Evolutionary conservation across 2,797 vertebrate genomes (phyloP), one percentile per base, ranked within the genome.

Genomic region (Danio jaintianensis): DNA sequence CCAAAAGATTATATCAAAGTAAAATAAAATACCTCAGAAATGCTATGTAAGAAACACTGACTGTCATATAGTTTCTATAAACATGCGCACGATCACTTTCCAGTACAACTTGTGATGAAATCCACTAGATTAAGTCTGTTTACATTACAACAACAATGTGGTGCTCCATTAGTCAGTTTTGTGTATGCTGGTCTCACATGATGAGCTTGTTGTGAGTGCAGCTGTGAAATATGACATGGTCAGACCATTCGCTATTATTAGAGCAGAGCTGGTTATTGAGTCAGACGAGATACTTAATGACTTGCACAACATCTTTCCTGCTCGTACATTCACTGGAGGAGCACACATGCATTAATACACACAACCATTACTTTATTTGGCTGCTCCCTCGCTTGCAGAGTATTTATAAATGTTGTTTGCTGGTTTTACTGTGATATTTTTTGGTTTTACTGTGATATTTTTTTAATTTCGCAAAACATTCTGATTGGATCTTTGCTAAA

Each of bases 61-160:
- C 48, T 55, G 68, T 56, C 48, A 70, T 58, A 36, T 53, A 22
- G 45, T 72, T 45, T 52, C 15, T 52, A 29, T 63, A 72, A 63
- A 72, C 78, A 72, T 47, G 40, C 20, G 45, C 50, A 56, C 12
- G 11, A 78, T 43, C 45, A 78, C 55, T 70, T 64, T 64, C 52
- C 78, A 73, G 22, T 80, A 38, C 47, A 56, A 73, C 36, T 58
- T 36, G 47, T 61, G 48, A 69, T 52, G 22, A 53, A 42, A 80
- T 87, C 79, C 59, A 20, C 79, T 85, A 86, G 82, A 86, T 82
- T 84, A 86, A 84, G 83, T 85, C 78, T 77, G 88, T 85, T 89
- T 88, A 75, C 66, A 42, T 77, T 81, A 56, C 61, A 80, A n/a
- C 59, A 66, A 18, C 22, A 56, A 15, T 66, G 12, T 4, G 6